Percentiles rank a stretch among this genome's conserved stretches.
These are phyloP conservation scores for Halichoeres trimaculatus DNA, from an alignment of 2,113 vertebrate genomes.

Conservation along the genomic window DNA sequence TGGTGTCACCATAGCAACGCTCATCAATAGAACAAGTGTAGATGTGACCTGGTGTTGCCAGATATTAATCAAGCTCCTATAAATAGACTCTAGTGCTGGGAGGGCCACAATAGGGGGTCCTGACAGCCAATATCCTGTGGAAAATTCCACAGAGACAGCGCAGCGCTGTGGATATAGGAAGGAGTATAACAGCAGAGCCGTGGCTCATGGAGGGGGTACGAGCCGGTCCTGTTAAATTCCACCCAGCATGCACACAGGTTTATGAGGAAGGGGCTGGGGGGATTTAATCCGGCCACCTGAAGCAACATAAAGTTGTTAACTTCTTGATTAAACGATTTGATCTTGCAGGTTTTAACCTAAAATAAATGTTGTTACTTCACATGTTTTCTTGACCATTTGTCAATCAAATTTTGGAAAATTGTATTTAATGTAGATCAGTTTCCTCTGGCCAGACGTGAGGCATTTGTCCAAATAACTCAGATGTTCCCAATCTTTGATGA, in stretches of 20 bases:
- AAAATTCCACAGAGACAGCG: slow-evolving; percentile 80
- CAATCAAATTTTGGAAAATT: no score
- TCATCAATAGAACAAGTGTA: slow-evolving; percentile 85
- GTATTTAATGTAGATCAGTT: background rate
- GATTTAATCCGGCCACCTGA: background rate
- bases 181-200: slow-evolving; percentile 31
- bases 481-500: background rate
- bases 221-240: slow-evolving; percentile 24
- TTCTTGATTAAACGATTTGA: no score
- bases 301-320: background rate
- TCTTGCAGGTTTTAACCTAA: no score
- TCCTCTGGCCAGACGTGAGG: background rate
- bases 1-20: slow-evolving; percentile 79
- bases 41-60: slow-evolving; percentile 83
- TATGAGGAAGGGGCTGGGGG: background rate
- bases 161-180: slow-evolving; percentile 62
- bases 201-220: slow-evolving; percentile 32
- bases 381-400: no score
- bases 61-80: slow-evolving; percentile 85
- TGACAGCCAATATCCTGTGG: slow-evolving; percentile 84
- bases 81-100: slow-evolving; percentile 79
- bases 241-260: background rate
- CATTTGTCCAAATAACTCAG: no score
- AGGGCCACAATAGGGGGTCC: slow-evolving; percentile 80
- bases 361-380: no score